Percentiles rank a stretch among this genome's conserved stretches.
Conservation (phyloP, 2,113 vertebrate genomes). For the Mobula hypostoma region DNA sequence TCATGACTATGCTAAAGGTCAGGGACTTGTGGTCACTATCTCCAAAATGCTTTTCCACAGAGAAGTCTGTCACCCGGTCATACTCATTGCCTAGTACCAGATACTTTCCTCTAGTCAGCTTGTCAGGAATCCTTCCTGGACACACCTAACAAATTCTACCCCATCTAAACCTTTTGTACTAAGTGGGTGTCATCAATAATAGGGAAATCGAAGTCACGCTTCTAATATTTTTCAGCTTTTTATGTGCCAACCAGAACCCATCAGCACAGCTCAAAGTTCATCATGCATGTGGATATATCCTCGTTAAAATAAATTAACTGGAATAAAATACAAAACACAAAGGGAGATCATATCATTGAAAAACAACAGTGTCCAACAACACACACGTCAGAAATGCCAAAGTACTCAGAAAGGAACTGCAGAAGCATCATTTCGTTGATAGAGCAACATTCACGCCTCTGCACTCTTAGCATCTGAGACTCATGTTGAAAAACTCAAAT, state of each 20-base stretch:
- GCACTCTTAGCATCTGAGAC: neutral
- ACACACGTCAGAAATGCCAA: neutral
- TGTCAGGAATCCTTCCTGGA: too few species aligned
- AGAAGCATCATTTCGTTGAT: neutral
- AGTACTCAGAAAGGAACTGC: neutral
- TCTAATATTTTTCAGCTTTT: neutral
- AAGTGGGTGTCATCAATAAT: too few species aligned
- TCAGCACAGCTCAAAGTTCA: neutral
- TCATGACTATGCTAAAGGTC: too few species aligned
- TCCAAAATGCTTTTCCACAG: too few species aligned
- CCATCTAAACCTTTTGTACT: too few species aligned
- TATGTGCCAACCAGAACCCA: neutral
- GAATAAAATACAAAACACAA: conserved; percentile 11
- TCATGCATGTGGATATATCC: neutral
- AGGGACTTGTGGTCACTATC: too few species aligned
- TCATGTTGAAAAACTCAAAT: neutral
- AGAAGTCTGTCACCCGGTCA: too few species aligned
- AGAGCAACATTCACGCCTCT: neutral
- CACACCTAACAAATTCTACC: too few species aligned
- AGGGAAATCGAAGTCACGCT: neutral
- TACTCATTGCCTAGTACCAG: too few species aligned
- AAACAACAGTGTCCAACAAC: neutral
- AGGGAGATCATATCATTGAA: neutral
- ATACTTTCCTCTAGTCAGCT: too few species aligned
- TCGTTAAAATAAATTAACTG: neutral